phyloP scores from a whole-genome alignment of 2,797 vertebrate genomes.

The Enteromius unitaeniatus region DNA sequence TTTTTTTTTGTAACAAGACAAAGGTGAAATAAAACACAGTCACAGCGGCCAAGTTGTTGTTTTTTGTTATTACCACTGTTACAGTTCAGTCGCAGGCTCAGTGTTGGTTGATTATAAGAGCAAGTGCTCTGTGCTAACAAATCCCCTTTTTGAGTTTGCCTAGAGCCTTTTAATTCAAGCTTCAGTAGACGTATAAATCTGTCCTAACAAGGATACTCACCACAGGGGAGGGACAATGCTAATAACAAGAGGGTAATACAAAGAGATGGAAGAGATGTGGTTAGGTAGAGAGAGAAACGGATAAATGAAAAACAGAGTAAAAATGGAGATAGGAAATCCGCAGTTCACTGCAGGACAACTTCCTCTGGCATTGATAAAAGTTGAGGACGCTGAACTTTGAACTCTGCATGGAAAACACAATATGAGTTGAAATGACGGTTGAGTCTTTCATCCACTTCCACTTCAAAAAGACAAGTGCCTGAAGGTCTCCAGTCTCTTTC shows the following conservation, averaged over 20 bases:
- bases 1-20: constrained; percentile 3
- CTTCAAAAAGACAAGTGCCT: constrained; percentile 40
- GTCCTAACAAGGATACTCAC: constrained; percentile 39
- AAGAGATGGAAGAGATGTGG: constrained; percentile 69
- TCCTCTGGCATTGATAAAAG: constrained; percentile 45
- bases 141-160: constrained; percentile 33
- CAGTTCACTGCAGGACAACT: constrained; percentile 34
- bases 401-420: constrained; percentile 27
- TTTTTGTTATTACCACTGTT: background rate
- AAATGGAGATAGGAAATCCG: constrained; percentile 1
- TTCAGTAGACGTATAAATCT: constrained; percentile 46
- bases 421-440: constrained; percentile 20
- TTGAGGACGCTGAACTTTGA: constrained; percentile 47
- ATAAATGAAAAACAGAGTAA: constrained; percentile 50
- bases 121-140: constrained; percentile 24
- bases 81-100: background rate
- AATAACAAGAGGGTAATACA: constrained; percentile 35
- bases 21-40: constrained; percentile 39
- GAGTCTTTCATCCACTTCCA: constrained; percentile 50
- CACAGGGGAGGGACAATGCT: constrained; percentile 35
- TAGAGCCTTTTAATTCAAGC: constrained; percentile 37
- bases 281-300: constrained; percentile 66
- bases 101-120: constrained; percentile 18
- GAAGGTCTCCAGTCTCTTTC: constrained; percentile 34
- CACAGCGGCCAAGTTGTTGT: background rate